Conservation (phyloP, 2,797 vertebrate genomes). For the Enteromius unitaeniatus region DNA sequence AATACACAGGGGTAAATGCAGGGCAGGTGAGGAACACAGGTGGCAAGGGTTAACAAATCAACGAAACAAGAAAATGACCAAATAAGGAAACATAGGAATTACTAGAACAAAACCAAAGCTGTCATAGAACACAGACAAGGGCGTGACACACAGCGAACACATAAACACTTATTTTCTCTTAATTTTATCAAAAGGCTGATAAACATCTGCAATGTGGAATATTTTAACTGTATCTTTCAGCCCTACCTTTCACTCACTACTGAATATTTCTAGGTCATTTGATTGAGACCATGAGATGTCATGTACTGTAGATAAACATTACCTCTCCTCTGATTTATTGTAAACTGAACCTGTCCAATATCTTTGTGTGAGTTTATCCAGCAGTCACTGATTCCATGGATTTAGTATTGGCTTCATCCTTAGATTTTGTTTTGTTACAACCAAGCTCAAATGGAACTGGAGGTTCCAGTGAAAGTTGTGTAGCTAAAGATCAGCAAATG, state of each 20-base stretch:
- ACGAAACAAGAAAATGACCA: no score
- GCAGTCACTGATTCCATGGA: background rate
- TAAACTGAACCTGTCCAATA: background rate
- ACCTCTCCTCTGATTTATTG: conserved; percentile 7
- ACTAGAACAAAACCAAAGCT: no score
- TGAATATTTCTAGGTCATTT: background rate
- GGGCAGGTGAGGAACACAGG: no score
- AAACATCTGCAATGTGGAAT: background rate
- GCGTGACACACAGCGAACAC: no score
- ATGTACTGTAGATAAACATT: background rate
- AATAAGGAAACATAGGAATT: no score
- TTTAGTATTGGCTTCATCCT: background rate
- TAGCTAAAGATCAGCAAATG: background rate
- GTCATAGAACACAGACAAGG: no score
- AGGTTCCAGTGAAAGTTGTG: background rate
- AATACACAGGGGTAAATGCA: no score
- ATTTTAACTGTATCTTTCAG: background rate
- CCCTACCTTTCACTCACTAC: background rate
- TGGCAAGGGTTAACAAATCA: no score
- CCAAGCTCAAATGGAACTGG: background rate
- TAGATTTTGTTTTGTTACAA: background rate
- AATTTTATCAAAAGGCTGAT: background rate
- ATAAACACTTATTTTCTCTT: background rate
- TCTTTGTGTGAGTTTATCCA: background rate
- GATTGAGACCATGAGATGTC: background rate